A percentile compares a stretch with the other conserved stretches of the same genome.
Conservation (phyloP, 2,113 vertebrate species). For the Spilogale gracilis region DNA sequence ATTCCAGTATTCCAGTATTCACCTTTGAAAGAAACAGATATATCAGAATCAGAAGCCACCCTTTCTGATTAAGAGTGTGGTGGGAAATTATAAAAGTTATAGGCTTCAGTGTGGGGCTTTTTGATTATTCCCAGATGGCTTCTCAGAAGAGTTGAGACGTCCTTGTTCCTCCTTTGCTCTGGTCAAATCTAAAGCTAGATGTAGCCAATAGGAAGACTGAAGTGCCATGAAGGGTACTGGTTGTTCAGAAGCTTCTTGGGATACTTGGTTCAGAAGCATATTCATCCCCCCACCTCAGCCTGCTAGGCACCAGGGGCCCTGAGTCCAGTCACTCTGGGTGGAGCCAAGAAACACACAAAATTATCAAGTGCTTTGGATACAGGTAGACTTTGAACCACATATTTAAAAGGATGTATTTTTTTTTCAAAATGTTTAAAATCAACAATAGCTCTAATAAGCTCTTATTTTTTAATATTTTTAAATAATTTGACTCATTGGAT, state of each 20-base stretch:
- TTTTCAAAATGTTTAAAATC: constrained; percentile 20
- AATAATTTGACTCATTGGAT: background rate
- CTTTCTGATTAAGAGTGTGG: background rate
- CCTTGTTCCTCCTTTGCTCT: constrained; percentile 12
- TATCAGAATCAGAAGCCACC: background rate
- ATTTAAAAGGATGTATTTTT: background rate
- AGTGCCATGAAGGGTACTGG: background rate
- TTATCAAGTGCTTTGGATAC: background rate
- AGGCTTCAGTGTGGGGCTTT: background rate
- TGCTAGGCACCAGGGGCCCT: background rate
- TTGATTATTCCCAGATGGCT: background rate
- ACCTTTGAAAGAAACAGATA: background rate
- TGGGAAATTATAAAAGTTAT: background rate
- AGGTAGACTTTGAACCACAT: background rate
- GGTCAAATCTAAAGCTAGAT: background rate
- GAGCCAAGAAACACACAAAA: background rate
- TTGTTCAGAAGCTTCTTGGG: background rate
- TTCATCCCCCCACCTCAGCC: too few relatives aligned
- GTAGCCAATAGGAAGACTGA: background rate
- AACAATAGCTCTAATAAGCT: background rate
- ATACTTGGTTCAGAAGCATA: background rate
- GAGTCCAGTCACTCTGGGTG: background rate
- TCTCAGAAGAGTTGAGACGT: background rate
- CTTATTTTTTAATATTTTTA: background rate
- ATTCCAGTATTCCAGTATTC: background rate